Evolutionary conservation across 2,797 vertebrate species (phyloP).

Genomic region (Pagetopsis macropterus): DNA sequence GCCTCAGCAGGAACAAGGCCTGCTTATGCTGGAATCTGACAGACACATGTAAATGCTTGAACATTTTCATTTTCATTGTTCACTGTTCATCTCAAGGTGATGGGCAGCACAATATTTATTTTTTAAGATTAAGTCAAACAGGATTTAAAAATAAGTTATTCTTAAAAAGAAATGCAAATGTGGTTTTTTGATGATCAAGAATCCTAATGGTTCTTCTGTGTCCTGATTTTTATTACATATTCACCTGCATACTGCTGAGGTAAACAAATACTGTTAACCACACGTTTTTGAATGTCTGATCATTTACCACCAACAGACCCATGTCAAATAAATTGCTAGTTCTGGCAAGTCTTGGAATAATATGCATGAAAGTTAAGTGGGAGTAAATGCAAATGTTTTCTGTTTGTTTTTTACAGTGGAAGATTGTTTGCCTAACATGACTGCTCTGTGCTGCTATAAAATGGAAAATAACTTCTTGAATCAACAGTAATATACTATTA

Average conservation of each 20-base stretch:
- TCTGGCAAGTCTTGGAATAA: not conserved
- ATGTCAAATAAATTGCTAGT: not conserved
- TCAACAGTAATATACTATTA: not conserved
- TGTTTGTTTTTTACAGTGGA: not conserved
- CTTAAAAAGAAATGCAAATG: not conserved
- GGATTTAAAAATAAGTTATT: not conserved
- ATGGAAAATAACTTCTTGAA: not conserved
- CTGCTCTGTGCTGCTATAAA: not conserved
- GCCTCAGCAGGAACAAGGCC: constrained; percentile 55
- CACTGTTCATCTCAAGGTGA: constrained; percentile 4
- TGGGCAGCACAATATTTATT: constrained; percentile 3
- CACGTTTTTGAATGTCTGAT: not conserved
- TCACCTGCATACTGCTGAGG: not conserved
- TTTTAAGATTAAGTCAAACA: not conserved
- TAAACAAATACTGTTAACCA: not conserved
- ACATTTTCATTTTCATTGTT: constrained; percentile 2
- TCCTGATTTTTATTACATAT: constrained; percentile 3
- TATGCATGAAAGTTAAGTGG: not conserved
- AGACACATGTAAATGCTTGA: constrained; percentile 50
- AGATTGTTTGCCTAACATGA: not conserved
- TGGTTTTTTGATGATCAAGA: not conserved
- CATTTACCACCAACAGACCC: not conserved
- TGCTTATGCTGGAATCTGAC: constrained; percentile 35
- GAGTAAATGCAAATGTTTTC: not conserved
- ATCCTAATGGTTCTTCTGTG: not conserved